These are phyloP conservation scores for Corvus cornix DNA, from an alignment of 2,113 vertebrate species.

Conservation along the genomic window DNA sequence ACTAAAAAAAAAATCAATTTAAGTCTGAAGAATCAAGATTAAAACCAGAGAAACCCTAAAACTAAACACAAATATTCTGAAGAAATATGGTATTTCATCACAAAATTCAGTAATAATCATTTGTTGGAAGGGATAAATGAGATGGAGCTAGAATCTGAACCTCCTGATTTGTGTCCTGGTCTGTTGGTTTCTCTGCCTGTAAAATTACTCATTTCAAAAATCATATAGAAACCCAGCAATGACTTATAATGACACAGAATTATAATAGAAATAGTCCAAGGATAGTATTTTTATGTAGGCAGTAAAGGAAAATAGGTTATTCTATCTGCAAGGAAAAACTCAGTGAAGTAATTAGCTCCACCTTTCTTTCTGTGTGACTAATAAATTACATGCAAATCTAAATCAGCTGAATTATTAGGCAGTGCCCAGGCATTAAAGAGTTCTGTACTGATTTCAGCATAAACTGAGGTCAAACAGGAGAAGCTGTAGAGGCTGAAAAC, in stretches of 20 bases:
- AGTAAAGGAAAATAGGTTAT: not conserved
- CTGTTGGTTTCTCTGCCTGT: not conserved
- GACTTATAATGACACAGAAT: not conserved
- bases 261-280: not conserved
- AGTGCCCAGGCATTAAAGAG: not conserved
- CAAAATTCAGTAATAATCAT: not conserved
- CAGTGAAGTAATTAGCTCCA: not conserved
- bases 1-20: not conserved
- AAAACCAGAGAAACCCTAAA: not conserved
- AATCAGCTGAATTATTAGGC: not conserved
- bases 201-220: not conserved
- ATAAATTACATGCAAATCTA: not conserved
- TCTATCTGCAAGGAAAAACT: not conserved
- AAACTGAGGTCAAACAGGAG: not conserved
- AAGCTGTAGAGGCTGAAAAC: not conserved
- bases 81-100: not conserved
- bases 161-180: not conserved
- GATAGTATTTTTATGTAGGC: not conserved
- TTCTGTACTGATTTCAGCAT: not conserved
- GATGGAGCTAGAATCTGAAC: not conserved
- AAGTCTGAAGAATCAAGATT: not conserved
- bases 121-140: not conserved
- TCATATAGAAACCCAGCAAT: not conserved
- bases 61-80: not conserved
- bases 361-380: not conserved